Percentiles rank a stretch among this genome's conserved stretches.
Conservation (phyloP, 2,797 vertebrate genomes). For the Catamblyrhynchus diadema region DNA sequence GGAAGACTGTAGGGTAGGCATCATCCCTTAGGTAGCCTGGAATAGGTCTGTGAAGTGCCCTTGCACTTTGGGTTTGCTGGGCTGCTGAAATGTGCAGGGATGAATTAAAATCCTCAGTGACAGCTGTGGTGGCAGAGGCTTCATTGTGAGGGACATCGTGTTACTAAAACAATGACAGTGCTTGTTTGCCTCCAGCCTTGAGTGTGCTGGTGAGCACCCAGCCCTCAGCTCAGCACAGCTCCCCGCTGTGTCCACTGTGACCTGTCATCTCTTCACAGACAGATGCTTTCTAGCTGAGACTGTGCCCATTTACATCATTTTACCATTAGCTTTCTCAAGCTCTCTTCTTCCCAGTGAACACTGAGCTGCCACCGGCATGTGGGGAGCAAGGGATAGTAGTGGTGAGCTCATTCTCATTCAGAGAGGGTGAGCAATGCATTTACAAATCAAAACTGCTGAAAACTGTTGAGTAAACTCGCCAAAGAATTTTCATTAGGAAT, state of each 20-base stretch:
- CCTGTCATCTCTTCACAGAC: not conserved
- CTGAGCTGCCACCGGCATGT: not conserved
- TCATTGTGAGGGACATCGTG: not conserved
- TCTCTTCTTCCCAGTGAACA: not conserved
- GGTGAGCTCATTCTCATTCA: not conserved
- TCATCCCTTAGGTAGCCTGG: not conserved
- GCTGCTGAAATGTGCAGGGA: not conserved
- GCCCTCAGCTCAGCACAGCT: not conserved
- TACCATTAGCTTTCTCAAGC: not conserved
- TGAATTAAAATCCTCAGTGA: not conserved
- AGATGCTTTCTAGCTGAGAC: not conserved
- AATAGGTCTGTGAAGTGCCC: not conserved
- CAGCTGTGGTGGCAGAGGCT: constrained; percentile 4
- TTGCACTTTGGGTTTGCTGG: not conserved
- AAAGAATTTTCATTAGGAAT: not conserved
- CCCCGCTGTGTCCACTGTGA: not conserved
- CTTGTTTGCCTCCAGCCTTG: not conserved
- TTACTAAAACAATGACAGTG: not conserved
- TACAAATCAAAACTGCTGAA: not conserved
- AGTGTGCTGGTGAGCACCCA: not conserved
- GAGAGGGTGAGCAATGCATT: not conserved
- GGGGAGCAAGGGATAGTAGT: not conserved
- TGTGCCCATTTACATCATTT: not conserved
- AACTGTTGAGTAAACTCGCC: not conserved
- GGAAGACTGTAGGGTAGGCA: not conserved